These are phyloP conservation scores for Drosophila ogumai DNA, from an alignment of 1,140 invertebrate genomes.

Conservation along the genomic window DNA sequence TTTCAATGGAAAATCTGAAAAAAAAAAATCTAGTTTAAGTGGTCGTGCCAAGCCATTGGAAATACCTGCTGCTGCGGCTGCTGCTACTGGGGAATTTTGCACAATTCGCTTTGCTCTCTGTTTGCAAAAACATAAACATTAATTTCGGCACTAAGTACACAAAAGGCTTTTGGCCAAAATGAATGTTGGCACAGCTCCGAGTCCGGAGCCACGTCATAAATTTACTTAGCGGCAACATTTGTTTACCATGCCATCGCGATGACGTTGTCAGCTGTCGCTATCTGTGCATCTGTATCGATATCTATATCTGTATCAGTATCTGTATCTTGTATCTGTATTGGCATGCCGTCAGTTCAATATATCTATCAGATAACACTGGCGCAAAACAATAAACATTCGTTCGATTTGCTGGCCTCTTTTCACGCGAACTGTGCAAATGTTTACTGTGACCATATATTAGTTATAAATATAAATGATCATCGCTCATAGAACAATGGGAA, in stretches of 20 bases:
- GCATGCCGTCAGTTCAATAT: slow-evolving; percentile 30
- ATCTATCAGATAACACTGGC: slow-evolving; percentile 43
- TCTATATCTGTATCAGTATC: not conserved
- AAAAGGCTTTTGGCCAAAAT: slow-evolving; percentile 24
- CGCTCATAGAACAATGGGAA: slow-evolving; percentile 27
- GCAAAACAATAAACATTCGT: slow-evolving; percentile 31
- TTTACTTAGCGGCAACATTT: slow-evolving; percentile 23
- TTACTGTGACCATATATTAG: slow-evolving; percentile 11
- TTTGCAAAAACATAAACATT: slow-evolving; percentile 38
- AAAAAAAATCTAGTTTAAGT: slow-evolving; percentile 10
- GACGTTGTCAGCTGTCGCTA: slow-evolving; percentile 53
- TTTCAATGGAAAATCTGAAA: slow-evolving; percentile 13
- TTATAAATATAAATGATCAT: slow-evolving; percentile 25
- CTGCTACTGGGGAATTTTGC: slow-evolving; percentile 13
- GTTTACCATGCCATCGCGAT: slow-evolving; percentile 26
- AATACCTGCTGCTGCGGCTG: slow-evolving; percentile 23
- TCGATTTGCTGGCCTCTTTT: slow-evolving; percentile 45
- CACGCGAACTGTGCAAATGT: slow-evolving; percentile 23
- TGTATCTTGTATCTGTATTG: slow-evolving; percentile 1
- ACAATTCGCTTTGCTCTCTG: slow-evolving; percentile 30
- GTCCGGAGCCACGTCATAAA: slow-evolving; percentile 40
- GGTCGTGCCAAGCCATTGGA: slow-evolving; percentile 14
- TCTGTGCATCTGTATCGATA: slow-evolving; percentile 5
- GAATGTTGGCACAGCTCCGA: slow-evolving; percentile 23
- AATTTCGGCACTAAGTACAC: slow-evolving; percentile 32